Conservation (phyloP, 2,113 vertebrate genomes). For the Hippopotamus amphibius region DNA sequence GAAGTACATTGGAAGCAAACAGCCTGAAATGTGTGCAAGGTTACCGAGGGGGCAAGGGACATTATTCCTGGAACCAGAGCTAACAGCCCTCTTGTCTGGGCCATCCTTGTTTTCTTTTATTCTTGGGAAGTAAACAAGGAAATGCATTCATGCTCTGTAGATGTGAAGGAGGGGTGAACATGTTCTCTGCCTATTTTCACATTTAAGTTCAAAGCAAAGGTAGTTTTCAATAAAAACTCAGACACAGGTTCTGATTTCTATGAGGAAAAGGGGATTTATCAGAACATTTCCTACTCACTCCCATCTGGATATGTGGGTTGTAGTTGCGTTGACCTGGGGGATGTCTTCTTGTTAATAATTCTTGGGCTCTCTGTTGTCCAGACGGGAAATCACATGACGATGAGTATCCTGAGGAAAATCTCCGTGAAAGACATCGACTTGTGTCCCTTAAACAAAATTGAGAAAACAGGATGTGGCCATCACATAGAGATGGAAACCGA, state of each 20-base stretch:
- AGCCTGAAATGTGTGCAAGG: neutral
- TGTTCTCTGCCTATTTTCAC: neutral
- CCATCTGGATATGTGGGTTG: no score
- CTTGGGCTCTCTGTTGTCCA: no score
- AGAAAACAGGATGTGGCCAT: conserved; percentile 67
- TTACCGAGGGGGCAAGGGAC: neutral
- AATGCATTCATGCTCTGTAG: neutral
- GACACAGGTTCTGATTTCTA: no score
- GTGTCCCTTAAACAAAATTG: conserved; percentile 57
- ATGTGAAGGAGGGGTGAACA: neutral
- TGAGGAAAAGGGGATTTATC: no score
- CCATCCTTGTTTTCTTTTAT: neutral
- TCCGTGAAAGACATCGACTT: conserved; percentile 1
- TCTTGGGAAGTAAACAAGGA: neutral
- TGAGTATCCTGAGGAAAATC: conserved; percentile 77
- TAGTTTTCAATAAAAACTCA: no score
- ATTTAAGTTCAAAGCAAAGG: conserved; percentile 47
- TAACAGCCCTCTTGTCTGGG: neutral
- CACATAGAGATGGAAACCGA: neutral
- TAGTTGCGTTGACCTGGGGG: no score
- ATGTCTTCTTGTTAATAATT: no score
- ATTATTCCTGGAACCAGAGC: neutral
- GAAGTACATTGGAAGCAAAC: neutral
- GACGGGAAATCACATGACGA: no score
- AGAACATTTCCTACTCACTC: no score